Evolutionary conservation across 1,140 invertebrate genomes (phyloP).

Genomic region (Centruroides sculpturatus): DNA sequence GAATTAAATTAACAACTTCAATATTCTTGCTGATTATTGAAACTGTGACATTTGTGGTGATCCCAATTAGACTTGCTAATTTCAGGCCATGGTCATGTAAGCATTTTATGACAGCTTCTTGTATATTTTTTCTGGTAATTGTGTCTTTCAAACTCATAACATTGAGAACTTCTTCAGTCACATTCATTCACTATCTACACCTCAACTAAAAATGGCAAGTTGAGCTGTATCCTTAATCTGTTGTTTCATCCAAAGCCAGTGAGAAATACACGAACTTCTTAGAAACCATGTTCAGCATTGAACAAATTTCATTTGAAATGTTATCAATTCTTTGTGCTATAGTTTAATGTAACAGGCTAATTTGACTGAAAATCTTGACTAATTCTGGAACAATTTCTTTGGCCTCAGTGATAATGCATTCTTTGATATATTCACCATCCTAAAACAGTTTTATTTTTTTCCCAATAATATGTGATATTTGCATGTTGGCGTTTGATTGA

Average conservation of each 20-base stretch:
- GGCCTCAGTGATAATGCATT: background rate
- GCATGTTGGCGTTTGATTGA: no score
- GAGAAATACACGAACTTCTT: background rate
- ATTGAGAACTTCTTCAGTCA: background rate
- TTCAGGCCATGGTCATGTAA: no score
- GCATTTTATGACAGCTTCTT: constrained; percentile 17
- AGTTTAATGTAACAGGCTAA: background rate
- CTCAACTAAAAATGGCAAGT: background rate
- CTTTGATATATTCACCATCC: no score
- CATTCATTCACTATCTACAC: no score
- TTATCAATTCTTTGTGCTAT: background rate
- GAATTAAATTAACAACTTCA: constrained; percentile 20
- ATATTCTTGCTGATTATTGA: constrained; percentile 22
- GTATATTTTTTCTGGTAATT: constrained; percentile 20
- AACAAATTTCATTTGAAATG: background rate
- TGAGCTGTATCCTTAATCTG: background rate
- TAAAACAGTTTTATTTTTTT: no score
- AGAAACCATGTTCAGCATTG: background rate
- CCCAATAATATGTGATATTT: no score
- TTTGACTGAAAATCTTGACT: background rate
- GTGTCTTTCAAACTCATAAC: background rate
- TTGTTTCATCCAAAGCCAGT: background rate
- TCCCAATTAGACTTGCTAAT: no score
- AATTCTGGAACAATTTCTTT: background rate
- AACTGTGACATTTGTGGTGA: background rate